Percentiles rank a stretch among this genome's conserved stretches.
Conservation (phyloP, 2,113 vertebrate genomes). For the Thomomys bottae region DNA sequence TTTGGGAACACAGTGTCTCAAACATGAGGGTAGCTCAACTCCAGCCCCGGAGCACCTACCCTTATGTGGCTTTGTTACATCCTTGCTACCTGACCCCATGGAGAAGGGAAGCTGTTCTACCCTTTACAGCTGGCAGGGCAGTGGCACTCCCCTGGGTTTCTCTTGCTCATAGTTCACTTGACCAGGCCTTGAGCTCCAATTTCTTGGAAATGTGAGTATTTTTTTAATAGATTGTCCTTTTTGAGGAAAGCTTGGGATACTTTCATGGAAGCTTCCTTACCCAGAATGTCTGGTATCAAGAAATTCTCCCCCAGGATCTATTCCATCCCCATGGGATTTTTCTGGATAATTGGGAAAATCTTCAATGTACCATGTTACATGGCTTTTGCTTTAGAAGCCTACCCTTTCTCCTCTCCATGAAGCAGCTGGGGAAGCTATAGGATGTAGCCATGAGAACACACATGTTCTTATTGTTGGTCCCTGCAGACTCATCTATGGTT, state of each 20-base stretch:
- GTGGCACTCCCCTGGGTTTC: not conserved
- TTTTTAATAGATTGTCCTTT: not conserved
- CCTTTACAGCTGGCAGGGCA: not conserved
- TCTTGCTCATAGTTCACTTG: not conserved
- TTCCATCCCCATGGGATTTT: not conserved
- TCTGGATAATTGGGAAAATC: not conserved
- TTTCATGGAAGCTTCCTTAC: not conserved
- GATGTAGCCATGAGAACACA: no score
- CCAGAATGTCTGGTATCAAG: not conserved
- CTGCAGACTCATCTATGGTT: not conserved
- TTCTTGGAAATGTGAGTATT: not conserved
- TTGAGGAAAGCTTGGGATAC: not conserved
- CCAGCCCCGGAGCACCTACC: not conserved
- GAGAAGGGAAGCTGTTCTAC: not conserved
- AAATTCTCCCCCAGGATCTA: not conserved
- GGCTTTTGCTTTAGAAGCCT: no score
- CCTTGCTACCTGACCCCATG: not conserved
- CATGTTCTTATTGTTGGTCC: not conserved
- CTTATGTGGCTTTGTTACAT: not conserved
- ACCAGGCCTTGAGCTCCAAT: not conserved
- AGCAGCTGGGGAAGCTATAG: not conserved
- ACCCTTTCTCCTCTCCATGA: not conserved
- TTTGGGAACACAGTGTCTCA: slow-evolving; percentile 54
- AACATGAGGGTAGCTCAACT: not conserved
- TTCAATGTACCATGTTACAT: not conserved